Conservation (phyloP, 2,888 invertebrate species). For the Acrobasis suavella region DNA sequence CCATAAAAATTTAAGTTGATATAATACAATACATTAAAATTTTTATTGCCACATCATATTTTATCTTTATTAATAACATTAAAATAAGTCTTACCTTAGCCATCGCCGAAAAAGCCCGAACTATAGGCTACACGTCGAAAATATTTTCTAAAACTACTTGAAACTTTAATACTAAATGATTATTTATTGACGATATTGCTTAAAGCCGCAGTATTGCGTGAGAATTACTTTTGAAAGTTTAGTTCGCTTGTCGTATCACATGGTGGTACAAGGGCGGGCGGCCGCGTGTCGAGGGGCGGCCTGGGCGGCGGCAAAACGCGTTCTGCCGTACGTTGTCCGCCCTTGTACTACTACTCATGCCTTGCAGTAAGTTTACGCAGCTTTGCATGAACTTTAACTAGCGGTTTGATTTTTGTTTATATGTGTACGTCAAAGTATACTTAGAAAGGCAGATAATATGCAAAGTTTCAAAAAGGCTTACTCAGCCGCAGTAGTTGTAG, state of each 20-base stretch:
- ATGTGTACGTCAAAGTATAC: too few relatives aligned
- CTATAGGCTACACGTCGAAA: constrained; percentile 39
- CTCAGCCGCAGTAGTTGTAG: too few relatives aligned
- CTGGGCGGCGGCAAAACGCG: constrained; percentile 57
- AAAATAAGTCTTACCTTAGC: constrained; percentile 52
- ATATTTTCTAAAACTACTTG: constrained; percentile 41
- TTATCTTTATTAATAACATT: background rate
- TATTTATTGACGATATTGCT: constrained; percentile 39
- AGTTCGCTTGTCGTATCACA: constrained; percentile 46
- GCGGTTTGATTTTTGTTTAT: background rate
- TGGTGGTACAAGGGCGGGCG: constrained; percentile 31
- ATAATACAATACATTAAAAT: too few relatives aligned
- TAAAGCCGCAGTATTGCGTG: constrained; percentile 39
- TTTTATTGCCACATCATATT: too few relatives aligned
- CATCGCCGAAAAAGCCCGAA: constrained; percentile 43
- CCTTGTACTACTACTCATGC: constrained; percentile 23
- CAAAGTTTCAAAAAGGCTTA: too few relatives aligned
- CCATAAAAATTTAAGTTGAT: too few relatives aligned
- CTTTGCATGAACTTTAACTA: constrained; percentile 3
- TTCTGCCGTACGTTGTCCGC: constrained; percentile 59
- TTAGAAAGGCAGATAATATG: too few relatives aligned
- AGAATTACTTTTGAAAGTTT: constrained; percentile 28
- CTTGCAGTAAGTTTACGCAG: constrained; percentile 10
- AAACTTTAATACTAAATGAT: constrained; percentile 41
- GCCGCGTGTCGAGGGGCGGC: constrained; percentile 43